Conservation (phyloP, 2,797 vertebrate genomes). For the Sphenodon punctatus region DNA sequence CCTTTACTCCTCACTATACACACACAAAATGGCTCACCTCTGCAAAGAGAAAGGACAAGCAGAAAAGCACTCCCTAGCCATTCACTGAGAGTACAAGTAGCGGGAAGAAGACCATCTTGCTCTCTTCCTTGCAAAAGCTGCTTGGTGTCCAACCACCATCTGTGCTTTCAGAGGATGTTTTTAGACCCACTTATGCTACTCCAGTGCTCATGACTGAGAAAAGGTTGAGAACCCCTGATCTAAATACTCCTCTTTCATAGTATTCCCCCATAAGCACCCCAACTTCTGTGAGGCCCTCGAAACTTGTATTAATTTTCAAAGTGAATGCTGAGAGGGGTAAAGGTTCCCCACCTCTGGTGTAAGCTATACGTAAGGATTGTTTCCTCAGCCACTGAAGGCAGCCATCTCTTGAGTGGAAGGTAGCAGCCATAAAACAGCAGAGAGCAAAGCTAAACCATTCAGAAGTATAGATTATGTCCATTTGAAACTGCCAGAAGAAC, state of each 20-base stretch:
- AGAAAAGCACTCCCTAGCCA: too few species aligned
- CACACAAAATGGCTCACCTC: too few species aligned
- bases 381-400: neutral
- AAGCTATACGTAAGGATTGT: neutral
- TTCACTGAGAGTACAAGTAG: neutral
- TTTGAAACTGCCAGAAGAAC: conserved; percentile 46
- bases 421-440: neutral
- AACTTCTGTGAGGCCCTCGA: too few species aligned
- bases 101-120: accelerated
- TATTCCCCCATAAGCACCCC: neutral
- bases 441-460: neutral
- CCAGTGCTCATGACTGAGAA: neutral
- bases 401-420: neutral
- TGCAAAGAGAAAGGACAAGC: too few species aligned
- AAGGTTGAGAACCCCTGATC: neutral
- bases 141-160: neutral
- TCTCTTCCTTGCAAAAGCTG: neutral
- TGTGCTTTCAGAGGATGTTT: too few species aligned
- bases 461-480: neutral
- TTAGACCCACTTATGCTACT: too few species aligned
- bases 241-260: neutral
- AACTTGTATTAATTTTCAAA: too few species aligned
- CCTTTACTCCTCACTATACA: too few species aligned
- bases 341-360: too few species aligned
- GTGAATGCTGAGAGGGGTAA: neutral